Evolutionary conservation across 2,888 invertebrate genomes (phyloP).

Genomic region (Nemoura dubitans): DNA sequence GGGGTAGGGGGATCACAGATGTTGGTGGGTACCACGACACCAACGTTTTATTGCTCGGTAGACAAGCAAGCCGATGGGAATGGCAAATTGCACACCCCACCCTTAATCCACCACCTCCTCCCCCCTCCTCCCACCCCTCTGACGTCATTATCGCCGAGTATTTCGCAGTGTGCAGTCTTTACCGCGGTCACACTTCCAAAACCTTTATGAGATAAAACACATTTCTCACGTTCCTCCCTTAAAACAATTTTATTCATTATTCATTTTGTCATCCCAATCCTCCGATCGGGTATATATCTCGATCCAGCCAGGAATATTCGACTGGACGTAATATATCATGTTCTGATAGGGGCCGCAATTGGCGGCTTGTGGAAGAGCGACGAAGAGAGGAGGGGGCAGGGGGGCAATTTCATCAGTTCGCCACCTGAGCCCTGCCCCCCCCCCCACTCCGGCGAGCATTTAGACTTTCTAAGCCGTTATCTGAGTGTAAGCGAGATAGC

Average conservation of each 20-base stretch:
- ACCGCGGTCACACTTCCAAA: background rate
- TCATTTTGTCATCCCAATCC: constrained; percentile 23
- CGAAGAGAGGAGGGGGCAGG: background rate
- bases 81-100: background rate
- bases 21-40: background rate
- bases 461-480: constrained; percentile 12
- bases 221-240: background rate
- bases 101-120: background rate
- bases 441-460: background rate
- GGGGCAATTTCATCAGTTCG: constrained; percentile 20
- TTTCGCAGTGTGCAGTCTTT: background rate
- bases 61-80: background rate
- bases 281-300: background rate
- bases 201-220: constrained; percentile 12
- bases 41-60: background rate
- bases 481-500: background rate
- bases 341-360: constrained; percentile 15
- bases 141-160: background rate
- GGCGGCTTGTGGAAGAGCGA: background rate
- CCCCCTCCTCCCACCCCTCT: no score
- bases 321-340: constrained; percentile 31
- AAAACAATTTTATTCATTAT: constrained; percentile 26
- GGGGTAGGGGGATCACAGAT: background rate
- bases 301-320: background rate
- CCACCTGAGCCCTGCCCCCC: constrained; percentile 10